Conservation (phyloP, 1,140 invertebrate genomes). For the Eciton burchellii region DNA sequence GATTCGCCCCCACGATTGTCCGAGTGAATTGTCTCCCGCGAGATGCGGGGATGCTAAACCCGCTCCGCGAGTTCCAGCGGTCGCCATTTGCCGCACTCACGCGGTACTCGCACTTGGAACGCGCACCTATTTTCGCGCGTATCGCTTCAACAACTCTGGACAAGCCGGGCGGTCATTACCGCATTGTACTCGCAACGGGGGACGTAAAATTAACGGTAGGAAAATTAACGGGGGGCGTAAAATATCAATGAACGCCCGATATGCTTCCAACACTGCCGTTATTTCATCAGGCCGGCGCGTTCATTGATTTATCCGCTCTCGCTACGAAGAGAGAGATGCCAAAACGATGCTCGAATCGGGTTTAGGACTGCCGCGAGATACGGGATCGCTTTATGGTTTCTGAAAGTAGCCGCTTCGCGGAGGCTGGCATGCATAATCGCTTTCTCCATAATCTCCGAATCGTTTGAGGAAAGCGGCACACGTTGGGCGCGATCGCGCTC, state of each 20-base stretch:
- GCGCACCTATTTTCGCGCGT: background rate
- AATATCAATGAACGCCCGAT: too few relatives aligned
- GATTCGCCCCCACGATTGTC: constrained; percentile 28
- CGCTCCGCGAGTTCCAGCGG: background rate
- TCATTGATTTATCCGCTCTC: background rate
- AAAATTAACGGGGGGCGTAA: too few relatives aligned
- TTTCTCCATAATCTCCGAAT: constrained; percentile 46
- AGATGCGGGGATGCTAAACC: background rate
- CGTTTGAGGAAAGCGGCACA: constrained; percentile 26
- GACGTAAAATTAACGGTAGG: too few relatives aligned
- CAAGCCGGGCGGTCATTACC: too few relatives aligned
- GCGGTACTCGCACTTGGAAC: background rate
- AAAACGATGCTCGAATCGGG: background rate
- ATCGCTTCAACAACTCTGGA: too few relatives aligned
- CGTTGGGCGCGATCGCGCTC: background rate
- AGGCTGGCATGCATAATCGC: background rate
- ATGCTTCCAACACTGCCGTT: background rate
- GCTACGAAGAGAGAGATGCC: background rate
- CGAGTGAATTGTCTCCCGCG: constrained; percentile 9
- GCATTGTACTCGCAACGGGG: too few relatives aligned
- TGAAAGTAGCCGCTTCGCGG: constrained; percentile 1
- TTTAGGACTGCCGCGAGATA: background rate
- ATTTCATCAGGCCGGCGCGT: background rate
- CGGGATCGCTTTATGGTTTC: background rate
- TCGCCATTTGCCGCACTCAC: background rate